These are phyloP conservation scores for Crypturellus tataupa DNA, from an alignment of 2,797 vertebrate genomes.

Conservation along the genomic window DNA sequence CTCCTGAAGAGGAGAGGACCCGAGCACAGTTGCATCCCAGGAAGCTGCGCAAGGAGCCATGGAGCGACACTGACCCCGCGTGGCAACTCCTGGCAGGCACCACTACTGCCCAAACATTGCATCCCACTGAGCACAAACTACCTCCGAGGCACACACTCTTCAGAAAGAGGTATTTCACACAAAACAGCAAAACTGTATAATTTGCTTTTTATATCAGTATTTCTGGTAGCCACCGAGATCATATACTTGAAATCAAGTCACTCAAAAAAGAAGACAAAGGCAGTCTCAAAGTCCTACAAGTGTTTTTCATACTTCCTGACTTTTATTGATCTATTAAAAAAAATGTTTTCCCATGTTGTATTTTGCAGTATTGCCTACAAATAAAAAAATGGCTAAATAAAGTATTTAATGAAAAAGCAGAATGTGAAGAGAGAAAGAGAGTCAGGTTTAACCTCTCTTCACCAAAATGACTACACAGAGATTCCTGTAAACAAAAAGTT, in stretches of 20 bases:
- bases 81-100: neutral
- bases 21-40: rapidly evolving
- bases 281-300: neutral
- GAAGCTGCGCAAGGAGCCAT: neutral
- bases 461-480: neutral
- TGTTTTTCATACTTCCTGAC: neutral
- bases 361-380: neutral
- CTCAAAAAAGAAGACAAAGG: neutral
- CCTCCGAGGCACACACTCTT: rapidly evolving
- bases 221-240: neutral
- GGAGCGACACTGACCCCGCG: constrained; percentile 71
- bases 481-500: neutral
- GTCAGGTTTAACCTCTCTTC: neutral
- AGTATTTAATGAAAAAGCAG: neutral
- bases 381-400: rapidly evolving
- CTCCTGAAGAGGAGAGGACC: rapidly evolving
- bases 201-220: neutral
- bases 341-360: neutral
- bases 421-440: neutral
- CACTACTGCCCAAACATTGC: too few species aligned
- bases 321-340: neutral
- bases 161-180: neutral
- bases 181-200: neutral
- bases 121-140: neutral
- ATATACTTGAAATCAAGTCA: neutral